Evolutionary conservation across 2,797 vertebrate species (phyloP), one percentile per base, ranked within the genome.

Genomic region (Alfaro cultratus): DNA sequence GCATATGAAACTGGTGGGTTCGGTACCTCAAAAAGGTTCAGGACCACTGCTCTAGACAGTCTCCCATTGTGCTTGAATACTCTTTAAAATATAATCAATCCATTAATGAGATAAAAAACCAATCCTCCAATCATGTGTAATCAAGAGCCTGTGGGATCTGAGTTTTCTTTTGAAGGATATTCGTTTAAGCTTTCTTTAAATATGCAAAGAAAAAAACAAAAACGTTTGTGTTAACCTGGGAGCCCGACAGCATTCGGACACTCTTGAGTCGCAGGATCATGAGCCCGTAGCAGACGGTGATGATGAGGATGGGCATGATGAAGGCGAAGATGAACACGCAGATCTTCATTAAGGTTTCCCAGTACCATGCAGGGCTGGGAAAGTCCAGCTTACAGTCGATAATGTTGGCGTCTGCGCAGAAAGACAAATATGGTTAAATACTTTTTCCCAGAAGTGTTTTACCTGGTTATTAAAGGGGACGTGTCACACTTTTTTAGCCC

Each of bases 241-340:
- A 99, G 81, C 99, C 99, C 0, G 99, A 99, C 46, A 99, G 96
- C 97, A 99, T 98, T 60, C 99, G 97, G 11, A 99, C 98, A 0
- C 97, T 99, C 95, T 98, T 99, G 77, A 99, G 97, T 31, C 99
- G 96, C 67, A 99, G 94, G 93, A 99, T 99, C 99, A 99, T 99
- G 90, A 99, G 95, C 13, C 99, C 98, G 0, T 99, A 99, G 84
- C 99, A 99, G 82, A 99, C 96, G 0, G 98, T 99, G 86, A 99
- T 99, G 92, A 99, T 98, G 89, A 99, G 97, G 71, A 99, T 97
- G 0, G 99, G 99, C 97, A 99, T 98, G 94, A 99, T 96, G 93
- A 99, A 99, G 91, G 99, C 99, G 15, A 99, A 99, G 94, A 99
- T 99, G 93, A 99, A 99, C 43, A 99, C 98, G 64, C 98, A 99